Conservation (phyloP, 2,113 vertebrate species). For the Uria lomvia region DNA sequence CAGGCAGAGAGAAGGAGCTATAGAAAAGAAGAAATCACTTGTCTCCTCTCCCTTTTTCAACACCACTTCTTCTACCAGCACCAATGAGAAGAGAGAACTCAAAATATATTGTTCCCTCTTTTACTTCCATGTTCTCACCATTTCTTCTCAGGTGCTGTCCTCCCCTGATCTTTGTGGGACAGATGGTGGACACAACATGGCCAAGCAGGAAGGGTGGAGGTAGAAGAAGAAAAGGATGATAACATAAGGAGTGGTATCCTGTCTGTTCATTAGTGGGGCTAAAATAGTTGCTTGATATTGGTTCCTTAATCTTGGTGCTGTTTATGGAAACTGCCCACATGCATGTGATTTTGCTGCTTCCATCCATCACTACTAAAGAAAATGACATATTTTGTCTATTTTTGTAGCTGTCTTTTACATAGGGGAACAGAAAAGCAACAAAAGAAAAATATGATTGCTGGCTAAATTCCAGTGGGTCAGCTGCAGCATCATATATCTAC, state of each 20-base stretch:
- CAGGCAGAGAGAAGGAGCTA: not conserved
- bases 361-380: not conserved
- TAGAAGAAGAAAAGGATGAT: not conserved
- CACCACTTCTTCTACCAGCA: accelerated
- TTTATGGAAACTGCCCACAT: not conserved
- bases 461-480: not conserved
- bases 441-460: not conserved
- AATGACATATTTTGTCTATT: not conserved
- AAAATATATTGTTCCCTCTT: not conserved
- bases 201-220: not conserved
- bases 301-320: not conserved
- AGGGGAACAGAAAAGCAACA: not conserved
- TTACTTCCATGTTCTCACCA: not conserved
- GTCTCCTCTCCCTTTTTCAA: not conserved
- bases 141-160: not conserved
- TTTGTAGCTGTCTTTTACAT: not conserved
- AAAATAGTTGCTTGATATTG: not conserved
- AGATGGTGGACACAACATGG: not conserved
- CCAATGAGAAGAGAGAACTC: not conserved
- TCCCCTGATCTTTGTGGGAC: not conserved
- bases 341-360: not conserved
- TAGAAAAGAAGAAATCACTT: not conserved
- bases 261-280: not conserved
- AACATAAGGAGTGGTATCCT: not conserved
- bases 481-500: not conserved